phyloP scores from a whole-genome alignment of 2,797 vertebrate genomes.

The Pteropus rufus region DNA sequence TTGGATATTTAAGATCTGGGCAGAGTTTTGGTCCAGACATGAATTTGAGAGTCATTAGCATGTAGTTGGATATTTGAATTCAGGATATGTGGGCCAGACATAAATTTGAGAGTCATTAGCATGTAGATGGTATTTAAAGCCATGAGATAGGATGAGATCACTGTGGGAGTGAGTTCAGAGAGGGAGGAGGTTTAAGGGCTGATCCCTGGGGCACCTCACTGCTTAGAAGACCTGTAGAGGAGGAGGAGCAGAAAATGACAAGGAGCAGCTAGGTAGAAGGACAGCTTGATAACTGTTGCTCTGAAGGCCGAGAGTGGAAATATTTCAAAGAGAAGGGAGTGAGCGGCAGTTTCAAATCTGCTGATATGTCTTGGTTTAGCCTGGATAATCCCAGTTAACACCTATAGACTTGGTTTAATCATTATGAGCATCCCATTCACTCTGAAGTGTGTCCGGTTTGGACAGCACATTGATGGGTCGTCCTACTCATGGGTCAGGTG shows the following conservation, averaged over 20 bases:
- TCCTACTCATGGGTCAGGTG: neutral
- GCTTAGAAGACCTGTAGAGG: neutral
- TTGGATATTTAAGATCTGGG: neutral
- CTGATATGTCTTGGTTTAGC: neutral
- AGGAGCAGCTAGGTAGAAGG: neutral
- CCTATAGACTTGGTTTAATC: neutral
- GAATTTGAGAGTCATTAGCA: neutral
- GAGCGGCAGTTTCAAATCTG: neutral
- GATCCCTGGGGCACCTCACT: neutral
- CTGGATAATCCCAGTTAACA: neutral
- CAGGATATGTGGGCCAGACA: too few species aligned
- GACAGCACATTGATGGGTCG: neutral
- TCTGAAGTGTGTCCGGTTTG: neutral
- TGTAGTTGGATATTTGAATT: too few species aligned
- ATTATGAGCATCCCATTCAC: neutral
- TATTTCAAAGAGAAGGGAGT: neutral
- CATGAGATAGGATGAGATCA: neutral
- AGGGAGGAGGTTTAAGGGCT: neutral
- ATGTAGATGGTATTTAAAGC: neutral
- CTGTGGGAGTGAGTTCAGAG: neutral
- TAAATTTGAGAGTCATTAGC: neutral
- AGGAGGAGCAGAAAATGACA: neutral
- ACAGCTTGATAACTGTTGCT: neutral
- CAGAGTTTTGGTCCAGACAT: neutral
- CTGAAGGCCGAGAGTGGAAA: neutral